Conservation (phyloP, 1,140 invertebrate species). For the Ephestia elutella region DNA sequence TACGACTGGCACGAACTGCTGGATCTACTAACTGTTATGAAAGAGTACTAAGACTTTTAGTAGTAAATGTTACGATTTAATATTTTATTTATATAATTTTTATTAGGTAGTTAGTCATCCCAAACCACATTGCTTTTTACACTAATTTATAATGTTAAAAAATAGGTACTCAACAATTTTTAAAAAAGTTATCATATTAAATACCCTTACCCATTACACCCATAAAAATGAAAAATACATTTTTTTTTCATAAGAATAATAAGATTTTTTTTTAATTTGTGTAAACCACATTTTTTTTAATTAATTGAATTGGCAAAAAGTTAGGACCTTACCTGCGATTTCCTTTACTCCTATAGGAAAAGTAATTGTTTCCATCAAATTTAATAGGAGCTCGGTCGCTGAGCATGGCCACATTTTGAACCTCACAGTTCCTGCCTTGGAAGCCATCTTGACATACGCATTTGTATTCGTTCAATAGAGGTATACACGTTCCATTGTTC, state of each 20-base stretch:
- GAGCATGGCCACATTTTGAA: slow-evolving; percentile 64
- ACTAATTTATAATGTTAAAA: too few relatives aligned
- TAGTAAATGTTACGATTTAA: neutral
- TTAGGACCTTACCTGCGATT: slow-evolving; percentile 71
- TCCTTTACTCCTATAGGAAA: slow-evolving; percentile 68
- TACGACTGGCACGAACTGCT: slow-evolving; percentile 15
- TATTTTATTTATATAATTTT: neutral
- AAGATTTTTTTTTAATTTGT: too few relatives aligned
- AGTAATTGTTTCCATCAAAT: slow-evolving; percentile 71
- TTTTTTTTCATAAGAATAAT: too few relatives aligned
- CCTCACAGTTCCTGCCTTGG: slow-evolving; percentile 70
- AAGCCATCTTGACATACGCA: slow-evolving; percentile 66
- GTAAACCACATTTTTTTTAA: too few relatives aligned
- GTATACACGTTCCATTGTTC: slow-evolving; percentile 80
- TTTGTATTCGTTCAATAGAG: slow-evolving; percentile 74
- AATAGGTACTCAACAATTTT: too few relatives aligned
- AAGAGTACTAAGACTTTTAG: neutral
- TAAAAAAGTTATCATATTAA: too few relatives aligned
- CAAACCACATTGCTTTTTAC: too few relatives aligned
- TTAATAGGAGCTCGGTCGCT: slow-evolving; percentile 65
- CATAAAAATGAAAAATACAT: too few relatives aligned
- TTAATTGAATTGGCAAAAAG: too few relatives aligned
- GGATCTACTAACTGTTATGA: slow-evolving; percentile 10
- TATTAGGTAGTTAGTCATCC: too few relatives aligned
- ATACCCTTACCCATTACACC: too few relatives aligned